phyloP scores from a whole-genome alignment of 2,113 vertebrate species.

The Eublepharis macularius region DNA sequence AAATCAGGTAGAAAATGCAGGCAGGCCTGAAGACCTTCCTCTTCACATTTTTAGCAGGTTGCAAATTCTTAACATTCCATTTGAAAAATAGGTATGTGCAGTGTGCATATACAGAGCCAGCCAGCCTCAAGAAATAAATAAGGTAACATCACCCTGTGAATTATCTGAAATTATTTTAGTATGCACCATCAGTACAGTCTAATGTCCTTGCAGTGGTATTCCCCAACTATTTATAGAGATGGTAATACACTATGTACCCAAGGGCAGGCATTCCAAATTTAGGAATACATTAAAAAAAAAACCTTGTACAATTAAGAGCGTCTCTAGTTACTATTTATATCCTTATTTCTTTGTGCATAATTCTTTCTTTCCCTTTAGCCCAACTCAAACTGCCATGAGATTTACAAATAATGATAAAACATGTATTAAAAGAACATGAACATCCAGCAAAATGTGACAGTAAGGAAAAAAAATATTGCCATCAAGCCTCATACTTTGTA shows the following conservation, averaged over 20 bases:
- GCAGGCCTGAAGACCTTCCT: not conserved
- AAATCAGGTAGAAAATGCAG: conserved; percentile 10
- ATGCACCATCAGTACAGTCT: conserved; percentile 54
- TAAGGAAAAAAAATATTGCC: not conserved
- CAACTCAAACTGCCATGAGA: conserved; percentile 31
- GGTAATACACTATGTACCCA: conserved; percentile 48
- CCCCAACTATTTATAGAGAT: conserved; percentile 70
- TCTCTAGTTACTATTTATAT: conserved; percentile 41
- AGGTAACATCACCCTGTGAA: conserved; percentile 47
- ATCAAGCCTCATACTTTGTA: not conserved
- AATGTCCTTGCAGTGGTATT: conserved; percentile 69
- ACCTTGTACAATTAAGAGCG: conserved; percentile 34
- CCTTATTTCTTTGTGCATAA: conserved; percentile 52
- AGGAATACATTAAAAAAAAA: conserved; percentile 30
- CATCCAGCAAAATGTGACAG: not conserved
- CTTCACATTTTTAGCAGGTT: not conserved
- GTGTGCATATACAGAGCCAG: not conserved
- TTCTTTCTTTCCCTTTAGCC: conserved; percentile 46
- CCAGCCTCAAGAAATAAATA: conserved; percentile 11
- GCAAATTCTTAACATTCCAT: conserved; percentile 17
- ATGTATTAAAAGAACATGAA: not conserved
- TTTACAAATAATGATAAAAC: not conserved
- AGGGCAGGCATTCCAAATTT: conserved; percentile 35
- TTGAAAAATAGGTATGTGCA: conserved; percentile 32
- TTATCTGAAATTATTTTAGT: conserved; percentile 60